Evolutionary conservation across 2,797 vertebrate species (phyloP).

Genomic region (Cuculus canorus): DNA sequence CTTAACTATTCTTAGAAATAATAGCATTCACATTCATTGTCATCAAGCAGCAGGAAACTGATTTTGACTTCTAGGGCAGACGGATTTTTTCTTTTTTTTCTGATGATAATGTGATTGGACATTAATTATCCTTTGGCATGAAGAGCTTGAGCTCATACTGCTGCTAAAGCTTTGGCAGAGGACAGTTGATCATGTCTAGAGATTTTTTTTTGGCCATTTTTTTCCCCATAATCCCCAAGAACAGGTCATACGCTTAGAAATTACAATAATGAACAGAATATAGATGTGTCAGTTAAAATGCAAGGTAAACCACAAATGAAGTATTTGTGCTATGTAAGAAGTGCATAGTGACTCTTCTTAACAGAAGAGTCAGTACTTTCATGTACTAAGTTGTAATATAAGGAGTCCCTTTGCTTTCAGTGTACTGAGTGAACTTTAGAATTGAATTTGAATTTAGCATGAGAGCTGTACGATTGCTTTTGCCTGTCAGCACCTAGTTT

Average conservation of each 20-base stretch:
- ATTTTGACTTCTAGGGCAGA: background rate
- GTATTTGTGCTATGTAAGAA: background rate
- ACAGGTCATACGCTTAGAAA: background rate
- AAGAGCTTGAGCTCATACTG: background rate
- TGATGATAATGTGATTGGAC: background rate
- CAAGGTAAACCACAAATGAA: background rate
- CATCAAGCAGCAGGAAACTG: background rate
- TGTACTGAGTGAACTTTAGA: background rate
- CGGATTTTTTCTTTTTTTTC: background rate
- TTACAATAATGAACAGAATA: background rate
- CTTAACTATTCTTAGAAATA: background rate
- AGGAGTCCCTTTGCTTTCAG: background rate
- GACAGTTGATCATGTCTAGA: background rate
- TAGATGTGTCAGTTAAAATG: background rate
- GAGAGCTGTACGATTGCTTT: background rate
- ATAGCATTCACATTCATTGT: background rate
- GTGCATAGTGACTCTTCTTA: background rate
- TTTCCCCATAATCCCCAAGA: background rate
- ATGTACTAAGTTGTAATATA: background rate
- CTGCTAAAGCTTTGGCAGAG: background rate
- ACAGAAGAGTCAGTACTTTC: background rate
- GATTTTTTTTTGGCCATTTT: background rate
- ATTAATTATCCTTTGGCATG: background rate
- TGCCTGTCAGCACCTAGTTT: background rate
- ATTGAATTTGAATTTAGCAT: background rate